Evolutionary conservation across 2,797 vertebrate genomes (phyloP), one percentile per base, ranked within the genome.

Genomic region (Anableps anableps): DNA sequence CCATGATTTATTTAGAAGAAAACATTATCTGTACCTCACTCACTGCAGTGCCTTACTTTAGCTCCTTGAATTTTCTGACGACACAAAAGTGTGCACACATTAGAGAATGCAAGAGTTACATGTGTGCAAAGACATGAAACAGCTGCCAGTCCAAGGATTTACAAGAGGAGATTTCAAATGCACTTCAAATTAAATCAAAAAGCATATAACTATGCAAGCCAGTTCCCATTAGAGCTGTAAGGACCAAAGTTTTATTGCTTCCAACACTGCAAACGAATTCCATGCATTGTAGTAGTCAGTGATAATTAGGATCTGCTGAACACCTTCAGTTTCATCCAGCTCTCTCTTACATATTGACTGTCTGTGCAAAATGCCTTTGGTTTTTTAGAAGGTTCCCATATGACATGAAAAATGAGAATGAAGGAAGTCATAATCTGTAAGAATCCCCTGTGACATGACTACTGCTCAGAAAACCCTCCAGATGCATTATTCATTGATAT

Each of bases 201-300:
- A 79, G 85, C 80, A 77, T 85, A 91, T 80, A 92, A 81, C 82
- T 86, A 88, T 85, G 91, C 77, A 80, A 91, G 91, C 91, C 93
- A 91, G 84, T 73, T 91, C 91, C 88, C 88, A 91, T 93, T 91
- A 93, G 91, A 75, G 81, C 85, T 80, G 82, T 85, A 79, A 74
- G 88, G 86, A 80, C 70, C 76, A 64, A 68, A 80, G 78, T 86
- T 83, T 92, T 86, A 92, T 92, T 93, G 92, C 88, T 92, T 93
- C 82, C 79, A 93, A 93, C 90, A 93, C 87, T 91, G 91, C 88
- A 92, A 94, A 93, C 74, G 55, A 92, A 94, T 93, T 94, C 93
- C 92, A 87, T 0, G 73, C 88, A 93, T 93, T 89, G 85, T 88
- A 86, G 86, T 87, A 84, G 91, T 95, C 92, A 92, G 72, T 86